Evolutionary conservation across 2,113 vertebrate genomes (phyloP).

Genomic region (Oceanodroma tethys): DNA sequence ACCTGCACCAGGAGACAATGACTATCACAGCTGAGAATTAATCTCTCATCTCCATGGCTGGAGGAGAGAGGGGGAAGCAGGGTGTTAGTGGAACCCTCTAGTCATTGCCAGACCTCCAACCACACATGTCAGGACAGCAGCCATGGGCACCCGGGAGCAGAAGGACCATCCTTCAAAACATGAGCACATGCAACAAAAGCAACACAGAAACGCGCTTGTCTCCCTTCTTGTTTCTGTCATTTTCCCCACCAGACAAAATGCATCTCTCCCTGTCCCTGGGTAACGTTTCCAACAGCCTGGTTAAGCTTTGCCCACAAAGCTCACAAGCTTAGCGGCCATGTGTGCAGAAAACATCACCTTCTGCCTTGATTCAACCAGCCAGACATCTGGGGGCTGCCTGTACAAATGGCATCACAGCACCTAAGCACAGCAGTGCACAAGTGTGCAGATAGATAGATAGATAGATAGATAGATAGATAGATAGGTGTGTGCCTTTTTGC

Average conservation of each 20-base stretch:
- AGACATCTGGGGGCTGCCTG: background rate
- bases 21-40: background rate
- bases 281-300: background rate
- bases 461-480: too few relatives aligned
- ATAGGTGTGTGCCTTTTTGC: background rate
- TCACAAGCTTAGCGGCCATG: background rate
- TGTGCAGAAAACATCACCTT: background rate
- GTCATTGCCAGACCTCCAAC: background rate
- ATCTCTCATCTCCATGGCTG: background rate
- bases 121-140: background rate
- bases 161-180: background rate
- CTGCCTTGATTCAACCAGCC: background rate
- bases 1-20: constrained; percentile 12
- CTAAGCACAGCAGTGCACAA: background rate
- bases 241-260: background rate
- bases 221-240: background rate
- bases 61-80: background rate
- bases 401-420: background rate
- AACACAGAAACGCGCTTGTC: background rate
- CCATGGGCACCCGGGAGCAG: background rate
- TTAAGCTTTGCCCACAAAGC: background rate
- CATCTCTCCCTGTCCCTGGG: background rate
- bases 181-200: background rate
- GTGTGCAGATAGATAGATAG: too few relatives aligned
- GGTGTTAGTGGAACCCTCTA: background rate